Percentiles rank a stretch among this genome's conserved stretches.
These are phyloP conservation scores for Pachydiplax longipennis DNA, from an alignment of 2,888 invertebrate species.

Conservation along the genomic window DNA sequence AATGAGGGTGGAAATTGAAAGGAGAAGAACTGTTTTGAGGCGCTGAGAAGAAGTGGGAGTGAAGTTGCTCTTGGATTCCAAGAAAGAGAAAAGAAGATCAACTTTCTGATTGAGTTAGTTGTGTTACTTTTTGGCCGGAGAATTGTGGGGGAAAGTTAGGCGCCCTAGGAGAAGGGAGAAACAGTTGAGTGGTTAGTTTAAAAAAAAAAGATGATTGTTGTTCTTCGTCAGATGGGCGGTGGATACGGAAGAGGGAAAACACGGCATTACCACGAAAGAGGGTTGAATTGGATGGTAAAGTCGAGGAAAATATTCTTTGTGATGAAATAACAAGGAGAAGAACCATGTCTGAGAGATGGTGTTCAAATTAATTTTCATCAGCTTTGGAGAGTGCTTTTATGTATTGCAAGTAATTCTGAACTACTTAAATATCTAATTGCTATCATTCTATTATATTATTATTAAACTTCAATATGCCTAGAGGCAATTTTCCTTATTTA, in stretches of 20 bases:
- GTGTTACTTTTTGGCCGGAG: neutral
- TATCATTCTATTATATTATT: too few relatives aligned
- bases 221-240: neutral
- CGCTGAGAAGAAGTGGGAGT: neutral
- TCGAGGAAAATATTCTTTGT: too few relatives aligned
- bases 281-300: too few relatives aligned
- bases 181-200: neutral
- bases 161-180: neutral
- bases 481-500: too few relatives aligned
- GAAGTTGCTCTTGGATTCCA: neutral
- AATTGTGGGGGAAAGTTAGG: neutral
- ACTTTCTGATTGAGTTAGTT: constrained; percentile 21
- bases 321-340: too few relatives aligned
- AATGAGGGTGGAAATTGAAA: neutral
- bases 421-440: too few relatives aligned
- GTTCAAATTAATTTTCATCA: too few relatives aligned
- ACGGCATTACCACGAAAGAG: too few relatives aligned
- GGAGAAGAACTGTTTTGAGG: neutral
- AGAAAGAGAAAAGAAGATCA: neutral
- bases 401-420: too few relatives aligned
- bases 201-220: neutral
- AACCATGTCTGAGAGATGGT: too few relatives aligned
- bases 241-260: neutral
- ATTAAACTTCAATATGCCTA: too few relatives aligned
- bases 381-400: too few relatives aligned